These are phyloP conservation scores for Lasaia peninsularis DNA, from an alignment of 1,140 invertebrate genomes.

Conservation along the genomic window DNA sequence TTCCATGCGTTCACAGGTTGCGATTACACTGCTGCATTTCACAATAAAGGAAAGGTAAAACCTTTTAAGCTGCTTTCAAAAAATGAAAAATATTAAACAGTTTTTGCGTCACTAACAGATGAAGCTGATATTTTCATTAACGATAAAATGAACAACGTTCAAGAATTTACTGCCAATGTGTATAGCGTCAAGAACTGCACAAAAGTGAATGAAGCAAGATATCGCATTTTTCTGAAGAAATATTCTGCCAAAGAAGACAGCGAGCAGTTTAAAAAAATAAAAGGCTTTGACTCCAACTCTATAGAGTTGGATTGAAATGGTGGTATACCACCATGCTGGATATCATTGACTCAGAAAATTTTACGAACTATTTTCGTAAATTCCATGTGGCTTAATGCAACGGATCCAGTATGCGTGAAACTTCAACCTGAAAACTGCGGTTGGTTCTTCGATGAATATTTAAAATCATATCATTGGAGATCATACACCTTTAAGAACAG, in stretches of 20 bases:
- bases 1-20: conserved; percentile 47
- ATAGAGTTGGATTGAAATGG: too few relatives aligned
- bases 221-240: conserved; percentile 33
- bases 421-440: conserved; percentile 27
- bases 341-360: conserved; percentile 38
- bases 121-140: conserved; percentile 35
- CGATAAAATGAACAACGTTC: conserved; percentile 35
- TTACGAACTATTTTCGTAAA: conserved; percentile 23
- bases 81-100: conserved; percentile 41
- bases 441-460: conserved; percentile 22
- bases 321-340: conserved; percentile 40
- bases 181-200: conserved; percentile 36
- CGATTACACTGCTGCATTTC: conserved; percentile 49
- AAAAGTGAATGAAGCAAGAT: conserved; percentile 34
- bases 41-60: conserved; percentile 48
- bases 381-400: conserved; percentile 40
- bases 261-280: conserved; percentile 36
- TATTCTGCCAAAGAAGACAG: conserved; percentile 33
- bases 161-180: conserved; percentile 35
- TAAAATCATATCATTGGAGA: conserved; percentile 34
- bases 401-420: conserved; percentile 31
- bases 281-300: conserved; percentile 34
- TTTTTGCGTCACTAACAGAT: conserved; percentile 46
- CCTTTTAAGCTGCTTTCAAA: conserved; percentile 41
- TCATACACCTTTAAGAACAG: conserved; percentile 32